Percentiles rank a stretch among this genome's conserved stretches.
Conservation (phyloP, 2,888 invertebrate species). For the Conomelus anceps region DNA sequence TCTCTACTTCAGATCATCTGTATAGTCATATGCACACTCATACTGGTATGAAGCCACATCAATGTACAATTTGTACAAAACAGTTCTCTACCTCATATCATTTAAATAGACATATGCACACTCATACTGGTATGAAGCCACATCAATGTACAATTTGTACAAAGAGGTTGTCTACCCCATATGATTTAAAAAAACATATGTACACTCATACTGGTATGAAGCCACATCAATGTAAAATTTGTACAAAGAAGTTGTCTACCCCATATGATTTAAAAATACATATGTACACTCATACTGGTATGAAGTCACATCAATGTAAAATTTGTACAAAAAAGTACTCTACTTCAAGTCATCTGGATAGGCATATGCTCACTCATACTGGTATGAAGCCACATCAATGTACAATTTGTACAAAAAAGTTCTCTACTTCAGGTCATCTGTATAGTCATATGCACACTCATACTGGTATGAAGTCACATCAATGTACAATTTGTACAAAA, state of each 20-base stretch:
- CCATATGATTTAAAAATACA: not conserved
- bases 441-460: not conserved
- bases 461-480: not conserved
- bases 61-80: not conserved
- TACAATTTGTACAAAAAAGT: not conserved
- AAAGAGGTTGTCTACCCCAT: not conserved
- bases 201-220: not conserved
- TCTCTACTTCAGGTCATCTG: not conserved
- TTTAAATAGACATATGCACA: not conserved
- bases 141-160: not conserved
- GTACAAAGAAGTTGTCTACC: not conserved
- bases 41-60: not conserved
- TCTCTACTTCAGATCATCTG: not conserved
- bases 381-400: conserved; percentile 2
- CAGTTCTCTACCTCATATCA: not conserved
- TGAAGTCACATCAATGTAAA: not conserved
- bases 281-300: not conserved
- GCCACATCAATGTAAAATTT: not conserved
- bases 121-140: not conserved
- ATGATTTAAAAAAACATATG: not conserved
- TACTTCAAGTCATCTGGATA: not conserved
- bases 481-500: not conserved
- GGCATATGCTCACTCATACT: not conserved
- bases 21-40: conserved; percentile 2
- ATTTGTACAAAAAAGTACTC: not conserved